A percentile compares a stretch with the other conserved stretches of the same genome.
Evolutionary conservation across 2,113 vertebrate species (phyloP).

Genomic region (Atractosteus spatula): DNA sequence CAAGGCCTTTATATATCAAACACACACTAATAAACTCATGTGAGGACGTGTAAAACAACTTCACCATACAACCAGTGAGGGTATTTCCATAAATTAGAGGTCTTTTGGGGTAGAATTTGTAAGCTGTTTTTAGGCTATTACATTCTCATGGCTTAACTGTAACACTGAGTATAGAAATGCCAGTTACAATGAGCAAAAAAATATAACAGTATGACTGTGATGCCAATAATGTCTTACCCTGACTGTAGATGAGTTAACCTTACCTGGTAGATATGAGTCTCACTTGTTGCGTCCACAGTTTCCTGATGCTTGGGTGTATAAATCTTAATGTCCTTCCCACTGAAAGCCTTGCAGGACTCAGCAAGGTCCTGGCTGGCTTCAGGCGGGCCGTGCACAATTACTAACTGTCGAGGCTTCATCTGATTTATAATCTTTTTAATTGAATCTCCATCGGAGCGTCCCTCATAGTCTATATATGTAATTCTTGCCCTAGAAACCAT

Average conservation of each 20-base stretch:
- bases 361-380: slow-evolving; percentile 92
- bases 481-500: slow-evolving; percentile 78
- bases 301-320: slow-evolving; percentile 95
- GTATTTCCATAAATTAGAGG: no score
- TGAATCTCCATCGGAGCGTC: slow-evolving; percentile 95
- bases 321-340: slow-evolving; percentile 95
- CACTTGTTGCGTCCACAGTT: slow-evolving; percentile 93
- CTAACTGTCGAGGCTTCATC: slow-evolving; percentile 93
- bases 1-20: no score
- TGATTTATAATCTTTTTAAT: slow-evolving; percentile 99
- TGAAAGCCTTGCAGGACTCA: slow-evolving; percentile 92
- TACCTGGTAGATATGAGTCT: slow-evolving; percentile 98
- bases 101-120: no score
- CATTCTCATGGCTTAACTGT: no score
- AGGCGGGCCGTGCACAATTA: slow-evolving; percentile 92
- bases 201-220: no score
- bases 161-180: no score
- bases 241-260: not conserved
- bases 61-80: no score
- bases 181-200: no score
- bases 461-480: slow-evolving; percentile 96
- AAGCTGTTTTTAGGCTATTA: no score
- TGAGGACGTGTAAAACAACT: no score
- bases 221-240: no score
- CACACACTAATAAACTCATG: no score